A percentile compares a stretch with the other conserved stretches of the same genome.
Conservation (phyloP, 2,113 vertebrate species). For the Ptilorrhoa leucosticta region DNA sequence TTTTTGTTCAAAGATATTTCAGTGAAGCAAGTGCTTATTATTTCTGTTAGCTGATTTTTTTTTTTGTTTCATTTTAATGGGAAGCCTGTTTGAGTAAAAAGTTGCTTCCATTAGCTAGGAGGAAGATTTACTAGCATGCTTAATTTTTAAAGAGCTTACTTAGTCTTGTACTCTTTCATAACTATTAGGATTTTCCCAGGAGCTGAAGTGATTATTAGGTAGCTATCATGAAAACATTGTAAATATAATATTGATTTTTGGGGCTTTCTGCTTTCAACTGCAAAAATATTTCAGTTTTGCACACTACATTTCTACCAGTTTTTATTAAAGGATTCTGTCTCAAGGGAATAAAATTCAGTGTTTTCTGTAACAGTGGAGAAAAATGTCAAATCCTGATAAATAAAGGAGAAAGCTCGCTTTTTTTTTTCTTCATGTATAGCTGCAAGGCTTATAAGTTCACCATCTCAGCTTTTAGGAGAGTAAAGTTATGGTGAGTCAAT, state of each 20-base stretch:
- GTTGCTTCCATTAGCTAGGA: neutral
- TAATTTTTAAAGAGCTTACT: neutral
- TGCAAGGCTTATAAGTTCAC: neutral
- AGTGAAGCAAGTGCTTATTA: neutral
- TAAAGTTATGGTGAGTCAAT: neutral
- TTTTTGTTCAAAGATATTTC: neutral
- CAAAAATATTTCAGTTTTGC: neutral
- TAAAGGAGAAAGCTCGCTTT: neutral
- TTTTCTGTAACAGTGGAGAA: neutral
- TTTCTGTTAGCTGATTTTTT: neutral
- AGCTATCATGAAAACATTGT: neutral
- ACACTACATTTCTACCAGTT: neutral
- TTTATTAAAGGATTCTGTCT: neutral
- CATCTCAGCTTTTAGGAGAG: neutral
- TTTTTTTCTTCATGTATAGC: neutral
- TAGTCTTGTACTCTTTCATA: neutral
- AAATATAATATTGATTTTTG: neutral
- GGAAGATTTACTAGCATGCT: neutral
- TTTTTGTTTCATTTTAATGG: neutral
- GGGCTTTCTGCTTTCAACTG: neutral
- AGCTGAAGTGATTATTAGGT: neutral
- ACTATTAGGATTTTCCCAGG: neutral
- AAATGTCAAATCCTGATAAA: neutral
- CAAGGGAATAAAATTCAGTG: neutral
- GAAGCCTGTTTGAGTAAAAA: neutral